Base-by-base conservation (phyloP, 2,113 vertebrate genomes). In the Thinocorus orbignyianus region DNA sequence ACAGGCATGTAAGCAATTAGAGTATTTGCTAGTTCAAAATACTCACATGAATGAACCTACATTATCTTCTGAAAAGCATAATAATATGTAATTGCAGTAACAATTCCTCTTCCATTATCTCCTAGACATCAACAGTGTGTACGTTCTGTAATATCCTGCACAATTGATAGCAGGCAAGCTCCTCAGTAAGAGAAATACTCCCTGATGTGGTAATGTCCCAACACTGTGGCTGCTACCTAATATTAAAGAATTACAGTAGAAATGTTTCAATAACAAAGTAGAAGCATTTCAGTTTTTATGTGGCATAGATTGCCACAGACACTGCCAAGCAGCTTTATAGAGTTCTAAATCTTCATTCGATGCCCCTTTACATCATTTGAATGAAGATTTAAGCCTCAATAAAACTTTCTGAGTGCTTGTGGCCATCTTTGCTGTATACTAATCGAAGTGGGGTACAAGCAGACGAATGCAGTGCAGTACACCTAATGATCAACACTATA, bases 271-370 rank as follows among this genome's bases (percentile, higher is more conserved):
- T 91, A 96, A 77, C 93, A 85, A 95, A 95, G 91, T 92, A 92
- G 93, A 92, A 95, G 81, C 94, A 82, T 95, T 97, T 96, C 94
- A 80, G 93, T 55, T 97, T 97, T 97, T 96, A 96, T 95, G 89
- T 92, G 91, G 93, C 96, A 92, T 94, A 94, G 91, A 94, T 95
- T 95, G 96, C 91, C 89, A 95, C 86, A 92, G 94, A 95, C 87
- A 95, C 93, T 95, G 94, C 95, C 92, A 95, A 93, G 81, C 89
- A 84, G 95, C 88, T 97, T 97, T 96, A 97, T 94, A 78, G 96
- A 95, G 84, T 93, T 96, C 94, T 97, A 97, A 96, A 97, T 97
- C 96, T 97, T 96, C 90, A 93, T 96, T 95, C 97, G 88, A 30
- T 80, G 77, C 91, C 95, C 93, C 77, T 97, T 96, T 96, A 91